Percentiles rank a stretch among this genome's conserved stretches.
phyloP scores from a whole-genome alignment of 2,888 invertebrate genomes.

The Melanostoma mellinum region DNA sequence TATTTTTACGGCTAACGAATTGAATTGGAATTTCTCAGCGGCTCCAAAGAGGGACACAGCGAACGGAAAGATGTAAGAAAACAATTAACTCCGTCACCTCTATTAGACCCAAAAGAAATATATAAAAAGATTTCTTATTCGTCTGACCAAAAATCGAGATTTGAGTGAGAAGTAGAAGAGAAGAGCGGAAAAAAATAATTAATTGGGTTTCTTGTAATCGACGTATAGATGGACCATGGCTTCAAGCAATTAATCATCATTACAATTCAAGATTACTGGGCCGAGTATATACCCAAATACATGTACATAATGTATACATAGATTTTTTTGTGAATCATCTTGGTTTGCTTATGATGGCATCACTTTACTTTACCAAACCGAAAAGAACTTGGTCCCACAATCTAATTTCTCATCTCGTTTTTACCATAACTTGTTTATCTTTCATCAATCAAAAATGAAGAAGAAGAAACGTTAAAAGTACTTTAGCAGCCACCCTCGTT shows the following conservation, averaged over 20 bases:
- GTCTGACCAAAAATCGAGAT: slow-evolving; percentile 25
- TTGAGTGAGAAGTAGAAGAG: neutral
- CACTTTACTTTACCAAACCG: slow-evolving; percentile 23
- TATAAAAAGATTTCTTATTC: slow-evolving; percentile 22
- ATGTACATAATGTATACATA: neutral
- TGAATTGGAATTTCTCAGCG: slow-evolving; percentile 46
- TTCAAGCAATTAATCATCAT: slow-evolving; percentile 70
- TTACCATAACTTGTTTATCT: slow-evolving; percentile 70
- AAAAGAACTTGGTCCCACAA: slow-evolving; percentile 21
- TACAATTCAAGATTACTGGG: slow-evolving; percentile 61
- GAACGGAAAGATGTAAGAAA: slow-evolving; percentile 30
- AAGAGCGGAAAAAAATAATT: slow-evolving; percentile 37
- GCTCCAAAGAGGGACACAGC: slow-evolving; percentile 15
- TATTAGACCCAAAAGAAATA: slow-evolving; percentile 50
- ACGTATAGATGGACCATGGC: slow-evolving; percentile 57
- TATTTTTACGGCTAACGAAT: slow-evolving; percentile 44
- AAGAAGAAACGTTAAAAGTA: slow-evolving; percentile 44
- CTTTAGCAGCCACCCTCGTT: slow-evolving; percentile 51
- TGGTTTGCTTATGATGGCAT: slow-evolving; percentile 56
- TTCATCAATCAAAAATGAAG: slow-evolving; percentile 65
- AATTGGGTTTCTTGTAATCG: slow-evolving; percentile 69
- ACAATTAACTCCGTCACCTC: slow-evolving; percentile 69
- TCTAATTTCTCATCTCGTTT: slow-evolving; percentile 45
- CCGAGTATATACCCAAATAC: slow-evolving; percentile 2
- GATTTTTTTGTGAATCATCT: slow-evolving; percentile 20